Base-by-base conservation (phyloP, 2,888 invertebrate genomes). In the Heliconius cydno region DNA sequence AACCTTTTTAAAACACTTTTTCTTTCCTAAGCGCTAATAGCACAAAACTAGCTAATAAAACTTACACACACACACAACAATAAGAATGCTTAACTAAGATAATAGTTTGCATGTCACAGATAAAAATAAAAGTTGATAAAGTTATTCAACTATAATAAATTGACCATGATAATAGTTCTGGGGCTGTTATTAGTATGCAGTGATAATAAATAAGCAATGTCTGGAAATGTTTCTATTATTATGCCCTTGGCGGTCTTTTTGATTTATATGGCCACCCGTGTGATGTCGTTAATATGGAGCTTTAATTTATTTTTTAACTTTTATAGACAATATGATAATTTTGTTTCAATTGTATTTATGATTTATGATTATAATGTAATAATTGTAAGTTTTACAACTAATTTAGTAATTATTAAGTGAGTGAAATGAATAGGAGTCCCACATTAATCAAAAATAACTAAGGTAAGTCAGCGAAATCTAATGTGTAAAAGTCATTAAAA, bases 181-280 rank as follows among this genome's bases (percentile, higher is more conserved):
- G 80, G 82, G 82, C 80, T 71, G 71, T 84, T 74, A 85, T 87
- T 88, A 87, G 77, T 84, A 86, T 86, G 81, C 83, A 81, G 76
- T 74, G 82, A 80, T 82, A 76, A 87, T 86, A 85, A 86, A 86
- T 87, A 84, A 84, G 80, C 78, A 80, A 63, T 74, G 79, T 78
- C 81, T 82, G 79, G 83, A 83, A 71, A 71, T 72, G 76, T 80
- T 80, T 78, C 71, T 79, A 70, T 60, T 71, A 46, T 57, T 70
- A 46, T 70, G 76, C 76, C 75, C 88, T 86, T 85, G 90, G 88
- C 86, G 88, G 15, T n/a, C 25, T 28, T 60, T 83, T 84, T 88
- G 87, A 89, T 89, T 88, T 89, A 90, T 85, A 85, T 82, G 84
- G 80, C 86, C 86, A 84, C 87, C 82, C 81, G 76, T 66, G 73